Evolutionary conservation across 2,888 invertebrate genomes (phyloP).

Genomic region (Spisula subtruncata): DNA sequence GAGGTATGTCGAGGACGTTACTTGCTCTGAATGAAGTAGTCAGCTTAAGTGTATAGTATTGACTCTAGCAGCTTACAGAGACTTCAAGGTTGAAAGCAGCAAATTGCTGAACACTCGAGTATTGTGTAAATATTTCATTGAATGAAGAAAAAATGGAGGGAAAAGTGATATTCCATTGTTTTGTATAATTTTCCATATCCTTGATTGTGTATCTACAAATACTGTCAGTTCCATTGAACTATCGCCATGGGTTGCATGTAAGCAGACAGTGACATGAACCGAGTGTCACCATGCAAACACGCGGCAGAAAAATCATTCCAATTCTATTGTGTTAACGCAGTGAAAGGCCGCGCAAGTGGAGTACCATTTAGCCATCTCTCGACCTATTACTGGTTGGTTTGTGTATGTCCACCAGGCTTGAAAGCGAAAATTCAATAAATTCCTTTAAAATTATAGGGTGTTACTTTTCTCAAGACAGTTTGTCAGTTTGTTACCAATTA

Average conservation of each 20-base stretch:
- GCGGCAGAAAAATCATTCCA: not conserved
- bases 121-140: not conserved
- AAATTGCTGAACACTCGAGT: not conserved
- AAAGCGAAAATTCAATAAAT: constrained; percentile 45
- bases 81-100: not conserved
- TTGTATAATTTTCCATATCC: not conserved
- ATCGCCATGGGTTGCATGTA: not conserved
- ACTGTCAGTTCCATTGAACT: constrained; percentile 3
- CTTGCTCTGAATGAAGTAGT: no score
- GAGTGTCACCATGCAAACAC: constrained; percentile 19
- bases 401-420: constrained; percentile 35
- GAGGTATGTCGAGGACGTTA: no score
- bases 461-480: constrained; percentile 1
- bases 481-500: constrained; percentile 18
- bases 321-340: not conserved
- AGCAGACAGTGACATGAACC: constrained; percentile 7
- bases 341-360: not conserved
- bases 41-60: no score
- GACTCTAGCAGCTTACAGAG: not conserved
- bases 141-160: not conserved
- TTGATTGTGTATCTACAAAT: not conserved
- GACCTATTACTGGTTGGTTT: not conserved
- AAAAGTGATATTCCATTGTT: constrained; percentile 18
- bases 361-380: constrained; percentile 25
- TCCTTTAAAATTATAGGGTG: constrained; percentile 50